phyloP scores from a whole-genome alignment of 64 coral and sea anemone species.

The Stylophora pistillata region DNA sequence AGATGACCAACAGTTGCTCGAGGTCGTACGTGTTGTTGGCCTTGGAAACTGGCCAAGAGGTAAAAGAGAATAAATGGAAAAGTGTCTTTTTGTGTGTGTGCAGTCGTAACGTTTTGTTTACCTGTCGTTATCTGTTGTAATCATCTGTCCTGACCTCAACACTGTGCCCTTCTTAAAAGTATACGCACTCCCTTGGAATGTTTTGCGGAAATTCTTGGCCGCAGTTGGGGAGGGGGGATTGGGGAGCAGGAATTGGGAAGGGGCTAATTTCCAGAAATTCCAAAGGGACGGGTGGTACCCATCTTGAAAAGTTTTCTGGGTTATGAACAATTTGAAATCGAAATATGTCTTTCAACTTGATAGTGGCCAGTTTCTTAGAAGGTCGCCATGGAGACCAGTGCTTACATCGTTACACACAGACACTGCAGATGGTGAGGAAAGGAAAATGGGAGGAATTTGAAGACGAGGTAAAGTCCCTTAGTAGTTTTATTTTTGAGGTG shows the following conservation, averaged over 20 bases:
- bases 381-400: conserved; percentile 67
- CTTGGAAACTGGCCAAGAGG: conserved; percentile 55
- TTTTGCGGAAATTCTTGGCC: no score
- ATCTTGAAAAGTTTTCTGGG: no score
- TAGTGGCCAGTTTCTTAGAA: conserved; percentile 61
- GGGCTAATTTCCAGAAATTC: no score
- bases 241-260: no score
- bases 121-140: no score
- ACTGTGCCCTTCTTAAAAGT: neutral
- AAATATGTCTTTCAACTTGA: neutral
- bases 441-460: conserved; percentile 46
- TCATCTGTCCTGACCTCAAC: no score
- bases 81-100: neutral
- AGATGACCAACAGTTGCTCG: conserved; percentile 52
- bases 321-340: no score
- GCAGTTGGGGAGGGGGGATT: no score
- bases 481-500: neutral
- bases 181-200: no score
- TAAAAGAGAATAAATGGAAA: neutral
- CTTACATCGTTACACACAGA: conserved; percentile 61
- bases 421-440: conserved; percentile 58
- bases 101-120: no score
- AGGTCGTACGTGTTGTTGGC: conserved; percentile 53
- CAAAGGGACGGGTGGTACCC: no score
- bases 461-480: conserved; percentile 16